These are phyloP conservation scores for Polyergus mexicanus DNA, from an alignment of 1,140 invertebrate species.

Conservation along the genomic window DNA sequence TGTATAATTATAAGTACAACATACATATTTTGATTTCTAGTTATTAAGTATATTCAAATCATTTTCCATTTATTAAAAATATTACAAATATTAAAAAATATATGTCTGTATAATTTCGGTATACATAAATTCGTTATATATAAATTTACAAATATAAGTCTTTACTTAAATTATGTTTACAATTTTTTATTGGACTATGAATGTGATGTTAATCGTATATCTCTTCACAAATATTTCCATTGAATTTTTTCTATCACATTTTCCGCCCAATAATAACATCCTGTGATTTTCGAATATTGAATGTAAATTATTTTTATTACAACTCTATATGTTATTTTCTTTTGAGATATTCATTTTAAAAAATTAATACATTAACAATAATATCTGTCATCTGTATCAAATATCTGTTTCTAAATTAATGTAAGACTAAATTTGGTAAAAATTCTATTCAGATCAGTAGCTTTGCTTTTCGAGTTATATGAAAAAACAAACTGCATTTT, in stretches of 20 bases:
- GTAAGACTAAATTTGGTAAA: slow-evolving; percentile 17
- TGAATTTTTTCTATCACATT: slow-evolving; percentile 15
- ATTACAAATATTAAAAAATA: slow-evolving; percentile 27
- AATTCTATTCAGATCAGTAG: slow-evolving; percentile 27
- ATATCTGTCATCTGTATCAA: neutral
- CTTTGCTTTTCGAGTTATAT: slow-evolving; percentile 26
- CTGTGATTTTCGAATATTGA: neutral
- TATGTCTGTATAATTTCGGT: neutral
- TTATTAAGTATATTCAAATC: neutral
- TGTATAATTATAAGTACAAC: slow-evolving; percentile 19
- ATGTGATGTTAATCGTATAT: slow-evolving; percentile 9
- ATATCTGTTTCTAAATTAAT: neutral
- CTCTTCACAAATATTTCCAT: neutral
- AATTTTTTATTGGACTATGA: slow-evolving; percentile 56
- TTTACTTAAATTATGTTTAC: slow-evolving; percentile 37
- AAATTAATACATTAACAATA: slow-evolving; percentile 1
- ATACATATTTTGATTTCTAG: neutral
- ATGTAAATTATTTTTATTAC: slow-evolving; percentile 17
- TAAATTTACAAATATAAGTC: slow-evolving; percentile 27
- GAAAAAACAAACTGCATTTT: slow-evolving; percentile 12
- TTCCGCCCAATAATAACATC: neutral
- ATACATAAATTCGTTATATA: neutral
- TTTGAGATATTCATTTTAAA: slow-evolving; percentile 2
- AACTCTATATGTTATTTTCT: neutral
- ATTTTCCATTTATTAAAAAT: neutral